Evolutionary conservation across 64 coral and sea anemone genomes (phyloP).

Genomic region (Stichodactyla helianthus): DNA sequence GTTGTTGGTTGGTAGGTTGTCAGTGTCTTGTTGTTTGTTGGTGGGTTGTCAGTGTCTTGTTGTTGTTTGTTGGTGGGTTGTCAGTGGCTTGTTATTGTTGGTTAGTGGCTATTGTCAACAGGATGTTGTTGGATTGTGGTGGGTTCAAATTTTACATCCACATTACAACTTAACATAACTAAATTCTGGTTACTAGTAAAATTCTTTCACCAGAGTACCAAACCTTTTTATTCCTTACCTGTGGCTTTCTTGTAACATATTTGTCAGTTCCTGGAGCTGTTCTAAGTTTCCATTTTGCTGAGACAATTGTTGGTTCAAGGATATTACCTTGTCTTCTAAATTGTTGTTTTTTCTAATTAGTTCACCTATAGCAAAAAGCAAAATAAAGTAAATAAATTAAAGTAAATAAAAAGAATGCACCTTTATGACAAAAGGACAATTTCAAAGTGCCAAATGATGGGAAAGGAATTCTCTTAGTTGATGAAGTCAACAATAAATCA

Average conservation of each 20-base stretch:
- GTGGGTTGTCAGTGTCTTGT: neutral
- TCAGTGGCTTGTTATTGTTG: neutral
- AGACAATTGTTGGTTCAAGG: conserved; percentile 67
- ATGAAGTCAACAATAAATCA: too few species aligned
- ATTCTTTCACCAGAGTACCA: too few species aligned
- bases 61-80: neutral
- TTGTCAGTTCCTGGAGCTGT: conserved; percentile 88
- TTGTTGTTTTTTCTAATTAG: conserved; percentile 51
- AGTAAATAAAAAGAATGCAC: too few species aligned
- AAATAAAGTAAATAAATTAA: too few species aligned
- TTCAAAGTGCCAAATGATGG: too few species aligned
- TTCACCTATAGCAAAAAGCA: conserved; percentile 54
- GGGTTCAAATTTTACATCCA: too few species aligned
- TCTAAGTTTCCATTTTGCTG: conserved; percentile 85
- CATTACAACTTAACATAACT: too few species aligned
- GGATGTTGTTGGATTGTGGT: neutral
- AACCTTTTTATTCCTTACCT: conserved; percentile 28
- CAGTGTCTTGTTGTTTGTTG: neutral
- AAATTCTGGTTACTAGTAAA: too few species aligned
- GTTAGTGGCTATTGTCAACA: neutral
- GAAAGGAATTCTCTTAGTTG: too few species aligned
- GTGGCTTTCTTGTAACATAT: conserved; percentile 97
- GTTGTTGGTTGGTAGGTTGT: too few species aligned
- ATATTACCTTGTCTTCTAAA: conserved; percentile 73
- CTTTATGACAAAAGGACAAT: too few species aligned